Evolutionary conservation across 2,797 vertebrate genomes (phyloP).

Genomic region (Propithecus perrieri): DNA sequence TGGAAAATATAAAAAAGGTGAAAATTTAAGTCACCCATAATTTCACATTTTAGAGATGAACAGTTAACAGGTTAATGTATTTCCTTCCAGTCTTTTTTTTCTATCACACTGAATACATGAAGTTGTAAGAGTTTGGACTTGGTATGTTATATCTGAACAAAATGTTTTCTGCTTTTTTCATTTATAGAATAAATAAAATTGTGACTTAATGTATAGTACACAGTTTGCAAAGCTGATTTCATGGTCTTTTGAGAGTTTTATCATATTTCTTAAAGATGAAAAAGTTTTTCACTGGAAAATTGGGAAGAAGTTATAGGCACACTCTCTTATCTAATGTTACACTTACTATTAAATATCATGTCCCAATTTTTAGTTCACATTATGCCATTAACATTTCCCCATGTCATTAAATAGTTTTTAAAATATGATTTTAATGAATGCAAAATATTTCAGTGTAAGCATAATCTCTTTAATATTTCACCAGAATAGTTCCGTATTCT

Average conservation of each 20-base stretch:
- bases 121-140: neutral
- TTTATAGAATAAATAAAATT: slow-evolving; percentile 44
- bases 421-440: neutral
- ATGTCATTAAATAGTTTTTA: slow-evolving; percentile 26
- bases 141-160: neutral
- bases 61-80: neutral
- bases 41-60: neutral
- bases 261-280: slow-evolving; percentile 17
- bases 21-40: neutral
- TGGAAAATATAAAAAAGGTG: neutral
- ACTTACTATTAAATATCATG: neutral
- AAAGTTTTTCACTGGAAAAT: neutral
- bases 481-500: neutral
- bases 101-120: neutral
- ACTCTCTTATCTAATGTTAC: neutral
- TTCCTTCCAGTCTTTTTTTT: slow-evolving; percentile 6
- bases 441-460: neutral
- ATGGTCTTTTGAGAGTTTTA: neutral
- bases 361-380: neutral
- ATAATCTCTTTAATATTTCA: neutral
- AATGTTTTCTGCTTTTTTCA: neutral
- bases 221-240: slow-evolving; percentile 9
- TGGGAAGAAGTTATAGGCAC: neutral
- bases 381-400: neutral
- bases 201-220: neutral